Evolutionary conservation across 2,797 vertebrate genomes (phyloP).

Genomic region (Phalloptychus januarius): DNA sequence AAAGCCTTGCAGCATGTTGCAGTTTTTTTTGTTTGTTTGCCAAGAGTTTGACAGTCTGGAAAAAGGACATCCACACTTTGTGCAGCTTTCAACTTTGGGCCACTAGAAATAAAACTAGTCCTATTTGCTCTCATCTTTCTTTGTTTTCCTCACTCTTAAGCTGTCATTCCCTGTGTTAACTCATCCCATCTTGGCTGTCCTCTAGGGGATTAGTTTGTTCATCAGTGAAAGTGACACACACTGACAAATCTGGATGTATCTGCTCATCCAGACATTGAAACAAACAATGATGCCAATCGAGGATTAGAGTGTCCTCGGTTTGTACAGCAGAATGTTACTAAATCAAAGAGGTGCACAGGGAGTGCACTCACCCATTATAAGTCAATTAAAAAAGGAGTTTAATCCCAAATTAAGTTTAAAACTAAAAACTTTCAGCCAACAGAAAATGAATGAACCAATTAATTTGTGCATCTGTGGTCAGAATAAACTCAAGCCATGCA

Average conservation of each 20-base stretch:
- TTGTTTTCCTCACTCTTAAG: slow-evolving; percentile 12
- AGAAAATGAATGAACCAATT: background rate
- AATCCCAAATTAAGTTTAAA: background rate
- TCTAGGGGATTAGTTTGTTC: slow-evolving; percentile 36
- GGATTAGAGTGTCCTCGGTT: background rate
- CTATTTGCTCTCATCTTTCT: background rate
- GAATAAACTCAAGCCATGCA: background rate
- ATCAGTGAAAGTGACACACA: slow-evolving; percentile 30
- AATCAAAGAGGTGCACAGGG: background rate
- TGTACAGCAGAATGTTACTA: background rate
- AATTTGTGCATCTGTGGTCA: background rate
- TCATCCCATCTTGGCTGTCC: slow-evolving; percentile 1
- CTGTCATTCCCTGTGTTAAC: slow-evolving; percentile 37
- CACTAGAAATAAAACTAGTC: background rate
- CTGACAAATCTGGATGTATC: slow-evolving; percentile 6
- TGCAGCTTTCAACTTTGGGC: slow-evolving; percentile 49
- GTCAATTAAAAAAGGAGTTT: background rate
- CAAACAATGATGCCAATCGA: background rate
- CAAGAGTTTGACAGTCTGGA: slow-evolving; percentile 3
- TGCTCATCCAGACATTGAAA: background rate
- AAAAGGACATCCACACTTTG: slow-evolving; percentile 53
- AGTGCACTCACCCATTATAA: background rate
- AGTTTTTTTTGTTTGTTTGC: background rate
- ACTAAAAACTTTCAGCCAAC: background rate
- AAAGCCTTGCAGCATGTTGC: background rate